Evolutionary conservation across 2,797 vertebrate genomes (phyloP).

Genomic region (Epinephelus malabaricus): DNA sequence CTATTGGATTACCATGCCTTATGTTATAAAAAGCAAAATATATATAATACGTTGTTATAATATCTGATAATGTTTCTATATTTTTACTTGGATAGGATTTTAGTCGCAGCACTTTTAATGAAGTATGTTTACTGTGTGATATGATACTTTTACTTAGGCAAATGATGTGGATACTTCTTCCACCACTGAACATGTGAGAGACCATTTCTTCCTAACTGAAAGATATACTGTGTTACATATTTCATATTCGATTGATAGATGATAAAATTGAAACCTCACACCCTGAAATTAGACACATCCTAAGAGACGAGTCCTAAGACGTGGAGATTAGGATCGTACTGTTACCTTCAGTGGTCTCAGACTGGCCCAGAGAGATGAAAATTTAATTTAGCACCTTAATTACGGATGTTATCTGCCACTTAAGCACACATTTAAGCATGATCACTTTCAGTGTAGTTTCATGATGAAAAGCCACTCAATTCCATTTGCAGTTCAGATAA

Average conservation of each 20-base stretch:
- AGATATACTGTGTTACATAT: conserved; percentile 61
- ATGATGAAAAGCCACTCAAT: conserved; percentile 85
- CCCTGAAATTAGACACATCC: conserved; percentile 85
- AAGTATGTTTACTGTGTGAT: conserved; percentile 5
- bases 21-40: too few relatives aligned
- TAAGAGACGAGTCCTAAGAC: conserved; percentile 72
- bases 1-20: too few relatives aligned
- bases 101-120: not conserved
- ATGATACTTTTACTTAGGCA: conserved; percentile 13
- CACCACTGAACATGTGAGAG: conserved; percentile 29
- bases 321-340: conserved; percentile 79
- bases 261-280: conserved; percentile 83
- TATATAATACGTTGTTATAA: not conserved
- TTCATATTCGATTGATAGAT: conserved; percentile 70
- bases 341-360: conserved; percentile 84
- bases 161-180: conserved; percentile 24
- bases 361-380: conserved; percentile 83
- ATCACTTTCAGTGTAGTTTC: conserved; percentile 84
- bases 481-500: conserved; percentile 85
- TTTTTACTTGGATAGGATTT: not conserved
- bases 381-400: conserved; percentile 88
- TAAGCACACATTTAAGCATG: conserved; percentile 85
- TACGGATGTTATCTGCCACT: conserved; percentile 86
- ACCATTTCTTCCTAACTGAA: conserved; percentile 54
- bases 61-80: not conserved